Percentiles rank a stretch among this genome's conserved stretches.
Conservation (phyloP, 1,140 invertebrate genomes). For the Lepidurus arcticus region DNA sequence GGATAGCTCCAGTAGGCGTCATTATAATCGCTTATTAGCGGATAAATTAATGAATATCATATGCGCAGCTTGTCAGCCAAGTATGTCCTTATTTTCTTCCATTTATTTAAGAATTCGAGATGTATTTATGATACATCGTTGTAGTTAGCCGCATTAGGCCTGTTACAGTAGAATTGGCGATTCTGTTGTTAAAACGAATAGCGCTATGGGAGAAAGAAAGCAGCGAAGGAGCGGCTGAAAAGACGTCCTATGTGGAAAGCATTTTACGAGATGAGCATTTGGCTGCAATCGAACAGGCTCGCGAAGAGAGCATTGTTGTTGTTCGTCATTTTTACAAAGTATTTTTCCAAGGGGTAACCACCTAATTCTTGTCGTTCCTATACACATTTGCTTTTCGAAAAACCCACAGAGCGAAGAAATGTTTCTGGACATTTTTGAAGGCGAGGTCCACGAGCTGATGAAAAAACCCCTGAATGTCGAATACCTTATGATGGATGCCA, state of each 20-base stretch:
- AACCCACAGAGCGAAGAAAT: constrained; percentile 80
- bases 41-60: constrained; percentile 75
- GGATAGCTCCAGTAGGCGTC: constrained; percentile 48
- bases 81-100: constrained; percentile 30
- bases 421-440: constrained; percentile 98
- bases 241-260: neutral
- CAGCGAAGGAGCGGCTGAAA: constrained; percentile 45
- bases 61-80: constrained; percentile 49
- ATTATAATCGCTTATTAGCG: constrained; percentile 67
- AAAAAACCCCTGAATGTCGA: constrained; percentile 83
- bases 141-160: constrained; percentile 70
- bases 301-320: constrained; percentile 76
- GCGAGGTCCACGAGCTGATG: constrained; percentile 88
- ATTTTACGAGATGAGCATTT: constrained; percentile 53
- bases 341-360: neutral
- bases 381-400: neutral
- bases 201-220: constrained; percentile 41
- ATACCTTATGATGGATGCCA: constrained; percentile 92
- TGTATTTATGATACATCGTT: constrained; percentile 43
- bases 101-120: neutral
- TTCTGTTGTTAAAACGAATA: constrained; percentile 63
- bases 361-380: neutral
- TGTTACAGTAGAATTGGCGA: constrained; percentile 82
- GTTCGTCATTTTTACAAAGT: constrained; percentile 90
- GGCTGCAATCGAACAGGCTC: constrained; percentile 66